Base-by-base conservation (phyloP, 1,140 invertebrate genomes). In the Elysia chlorotica region DNA sequence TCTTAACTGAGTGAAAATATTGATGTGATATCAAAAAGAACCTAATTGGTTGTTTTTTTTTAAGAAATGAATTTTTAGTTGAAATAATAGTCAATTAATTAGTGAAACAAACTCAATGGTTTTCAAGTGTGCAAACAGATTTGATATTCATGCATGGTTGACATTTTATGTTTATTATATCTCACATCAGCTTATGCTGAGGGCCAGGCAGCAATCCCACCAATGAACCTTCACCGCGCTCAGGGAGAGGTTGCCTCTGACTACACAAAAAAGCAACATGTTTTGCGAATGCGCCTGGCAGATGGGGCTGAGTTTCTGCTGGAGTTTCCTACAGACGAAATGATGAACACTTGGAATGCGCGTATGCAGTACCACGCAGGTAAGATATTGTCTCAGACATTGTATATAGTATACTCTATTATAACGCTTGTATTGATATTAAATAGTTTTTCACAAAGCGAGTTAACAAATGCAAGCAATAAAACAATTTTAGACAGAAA, bases 241-340 rank as follows among this genome's bases (percentile, higher is more conserved):
- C 90, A 90, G 56, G 96, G 95, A 88, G 82, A 85, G 74, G 91
- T 93, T 48, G 96, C 96, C 0, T 91, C 92, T 57, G 95, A 99
- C 87, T 99, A 99, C 85, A 96, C 94, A 0, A 99, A 99, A 86
- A 93, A 95, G 83, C 97, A 97, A 85, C 91, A 98, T 83, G 96
- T 97, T 17, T 96, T 99, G 17, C 72, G 83, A 21, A 84, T 98
- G n/a, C 91, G 91, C 74, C 92, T 94, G 73, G 92, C 92, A 2
- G 97, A 99, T 87, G 95, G 95, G 4, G 94, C 96, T 0, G 96
- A 98, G 87, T 99, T 94, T 88, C 89, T 99, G 35, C 96, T 99
- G 83, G 89, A 94, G 62, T 93, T 94, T 61, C 87, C 91, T 0
- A 91, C 89, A 66, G 90, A 92, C 53, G 90, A 91, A 1, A 92